Percentiles rank a stretch among this genome's conserved stretches.
Conservation (phyloP, 2,113 vertebrate genomes). For the Chauna torquata region DNA sequence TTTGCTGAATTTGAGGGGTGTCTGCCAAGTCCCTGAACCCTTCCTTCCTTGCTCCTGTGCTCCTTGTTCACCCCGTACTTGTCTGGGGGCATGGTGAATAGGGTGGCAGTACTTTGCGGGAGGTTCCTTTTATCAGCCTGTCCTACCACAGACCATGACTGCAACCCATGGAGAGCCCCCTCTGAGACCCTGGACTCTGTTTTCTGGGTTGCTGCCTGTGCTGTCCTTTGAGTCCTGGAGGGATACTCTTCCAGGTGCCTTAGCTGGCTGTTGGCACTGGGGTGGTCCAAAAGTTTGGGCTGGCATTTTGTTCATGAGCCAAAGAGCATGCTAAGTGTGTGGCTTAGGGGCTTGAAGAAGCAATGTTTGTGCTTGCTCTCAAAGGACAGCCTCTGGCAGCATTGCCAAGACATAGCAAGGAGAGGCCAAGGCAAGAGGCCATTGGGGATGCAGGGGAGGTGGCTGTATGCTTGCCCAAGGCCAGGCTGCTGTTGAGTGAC, state of each 20-base stretch:
- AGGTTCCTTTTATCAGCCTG: neutral
- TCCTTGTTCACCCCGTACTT: rapidly evolving
- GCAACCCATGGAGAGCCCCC: neutral
- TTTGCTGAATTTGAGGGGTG: neutral
- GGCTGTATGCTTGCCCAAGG: too few relatives aligned
- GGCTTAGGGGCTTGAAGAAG: too few relatives aligned
- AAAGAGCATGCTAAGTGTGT: neutral
- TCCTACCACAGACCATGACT: neutral
- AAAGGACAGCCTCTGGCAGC: too few relatives aligned
- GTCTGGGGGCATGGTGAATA: neutral
- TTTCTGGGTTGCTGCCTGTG: neutral
- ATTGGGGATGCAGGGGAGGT: too few relatives aligned
- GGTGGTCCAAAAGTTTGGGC: neutral
- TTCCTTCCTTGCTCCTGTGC: neutral
- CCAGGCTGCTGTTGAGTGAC: too few relatives aligned
- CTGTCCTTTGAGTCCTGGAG: neutral
- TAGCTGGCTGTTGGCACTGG: neutral
- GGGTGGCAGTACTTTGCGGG: rapidly evolving
- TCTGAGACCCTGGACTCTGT: neutral
- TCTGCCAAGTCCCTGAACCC: neutral
- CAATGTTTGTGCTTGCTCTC: too few relatives aligned
- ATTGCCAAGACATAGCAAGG: too few relatives aligned
- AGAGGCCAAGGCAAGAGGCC: too few relatives aligned
- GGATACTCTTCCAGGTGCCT: neutral
- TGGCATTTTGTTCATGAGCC: neutral